Evolutionary conservation across 2,797 vertebrate genomes (phyloP).

Genomic region (Chelmon rostratus): DNA sequence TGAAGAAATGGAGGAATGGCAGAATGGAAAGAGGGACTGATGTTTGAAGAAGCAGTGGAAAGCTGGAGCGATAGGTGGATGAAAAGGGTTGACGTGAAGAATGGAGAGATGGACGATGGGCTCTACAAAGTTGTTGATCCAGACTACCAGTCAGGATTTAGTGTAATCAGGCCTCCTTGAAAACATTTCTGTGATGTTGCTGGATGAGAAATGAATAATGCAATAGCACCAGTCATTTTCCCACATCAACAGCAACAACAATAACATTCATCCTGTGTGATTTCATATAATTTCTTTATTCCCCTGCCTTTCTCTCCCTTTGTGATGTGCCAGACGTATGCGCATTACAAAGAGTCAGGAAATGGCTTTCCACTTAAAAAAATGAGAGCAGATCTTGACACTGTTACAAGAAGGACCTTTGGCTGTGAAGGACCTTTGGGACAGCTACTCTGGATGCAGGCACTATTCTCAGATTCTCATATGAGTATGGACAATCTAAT

Average conservation of each 20-base stretch:
- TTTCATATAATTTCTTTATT: slow-evolving; percentile 83
- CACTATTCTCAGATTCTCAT: slow-evolving; percentile 56
- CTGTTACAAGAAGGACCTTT: slow-evolving; percentile 77
- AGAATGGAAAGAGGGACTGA: slow-evolving; percentile 39
- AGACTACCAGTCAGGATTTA: slow-evolving; percentile 56
- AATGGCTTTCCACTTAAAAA: slow-evolving; percentile 79
- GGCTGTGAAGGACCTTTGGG: slow-evolving; percentile 68
- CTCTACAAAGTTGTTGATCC: slow-evolving; percentile 43
- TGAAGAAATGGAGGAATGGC: slow-evolving; percentile 57
- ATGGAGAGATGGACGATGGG: slow-evolving; percentile 42
- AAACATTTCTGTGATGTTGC: slow-evolving; percentile 61
- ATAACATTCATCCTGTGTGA: slow-evolving; percentile 79
- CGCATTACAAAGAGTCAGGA: slow-evolving; percentile 78
- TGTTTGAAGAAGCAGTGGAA: slow-evolving; percentile 42
- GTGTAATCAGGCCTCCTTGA: slow-evolving; percentile 60
- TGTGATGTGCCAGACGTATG: slow-evolving; percentile 81
- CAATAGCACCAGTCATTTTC: slow-evolving; percentile 67
- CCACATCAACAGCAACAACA: slow-evolving; percentile 81
- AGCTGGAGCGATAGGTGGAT: slow-evolving; percentile 34
- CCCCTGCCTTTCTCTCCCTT: slow-evolving; percentile 72
- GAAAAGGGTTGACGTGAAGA: slow-evolving; percentile 45
- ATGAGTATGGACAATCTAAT: slow-evolving; percentile 53
- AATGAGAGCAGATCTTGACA: slow-evolving; percentile 77
- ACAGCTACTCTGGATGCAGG: slow-evolving; percentile 58
- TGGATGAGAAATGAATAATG: slow-evolving; percentile 69